Evolutionary conservation across 2,113 vertebrate species (phyloP).

Genomic region (Odontophorus gujanensis): DNA sequence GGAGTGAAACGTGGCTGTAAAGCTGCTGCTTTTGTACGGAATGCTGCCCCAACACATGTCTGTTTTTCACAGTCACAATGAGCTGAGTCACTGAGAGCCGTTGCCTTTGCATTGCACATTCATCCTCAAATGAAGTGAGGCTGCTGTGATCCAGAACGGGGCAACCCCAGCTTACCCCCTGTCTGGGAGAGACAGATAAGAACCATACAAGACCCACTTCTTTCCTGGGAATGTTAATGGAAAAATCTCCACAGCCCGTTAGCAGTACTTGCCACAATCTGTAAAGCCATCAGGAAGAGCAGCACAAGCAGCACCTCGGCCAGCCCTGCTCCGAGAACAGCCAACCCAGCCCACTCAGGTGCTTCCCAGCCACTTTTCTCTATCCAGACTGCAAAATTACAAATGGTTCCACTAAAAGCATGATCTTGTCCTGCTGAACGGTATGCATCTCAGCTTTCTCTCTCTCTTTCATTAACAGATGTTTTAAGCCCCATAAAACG

Average conservation of each 20-base stretch:
- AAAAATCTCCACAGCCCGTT: neutral
- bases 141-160: neutral
- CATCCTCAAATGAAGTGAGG: neutral
- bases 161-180: neutral
- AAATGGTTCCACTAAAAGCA: conserved; percentile 52
- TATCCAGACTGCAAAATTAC: conserved; percentile 7
- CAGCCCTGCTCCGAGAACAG: neutral
- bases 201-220: neutral
- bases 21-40: conserved; percentile 23
- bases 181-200: neutral
- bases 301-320: neutral
- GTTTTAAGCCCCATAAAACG: conserved; percentile 44
- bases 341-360: neutral
- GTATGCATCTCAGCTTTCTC: neutral
- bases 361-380: neutral
- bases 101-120: neutral
- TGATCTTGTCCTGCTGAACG: conserved; percentile 20
- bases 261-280: neutral
- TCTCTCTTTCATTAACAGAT: conserved; percentile 35
- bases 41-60: neutral
- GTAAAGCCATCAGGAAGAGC: neutral
- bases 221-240: neutral
- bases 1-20: neutral
- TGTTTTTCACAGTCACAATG: neutral
- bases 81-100: neutral